Conservation (phyloP, 64 coral and sea anemone species). For the Astreopora myriophthalma region DNA sequence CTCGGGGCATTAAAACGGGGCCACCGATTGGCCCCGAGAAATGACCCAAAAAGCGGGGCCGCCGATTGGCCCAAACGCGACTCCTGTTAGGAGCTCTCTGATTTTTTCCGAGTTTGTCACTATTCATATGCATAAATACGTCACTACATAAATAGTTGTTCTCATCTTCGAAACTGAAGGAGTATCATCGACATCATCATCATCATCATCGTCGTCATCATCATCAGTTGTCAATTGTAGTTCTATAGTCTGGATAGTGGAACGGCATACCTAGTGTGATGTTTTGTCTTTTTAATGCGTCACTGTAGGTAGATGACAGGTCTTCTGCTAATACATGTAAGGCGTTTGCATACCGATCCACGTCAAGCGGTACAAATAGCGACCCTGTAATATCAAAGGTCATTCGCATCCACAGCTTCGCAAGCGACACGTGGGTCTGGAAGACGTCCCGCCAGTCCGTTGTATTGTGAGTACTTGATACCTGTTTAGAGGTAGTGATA, state of each 20-base stretch:
- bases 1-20: no score
- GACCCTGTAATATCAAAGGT: constrained; percentile 60
- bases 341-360: constrained; percentile 29
- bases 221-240: no score
- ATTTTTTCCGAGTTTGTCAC: no score
- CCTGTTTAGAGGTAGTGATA: not conserved
- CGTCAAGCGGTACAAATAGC: constrained; percentile 34
- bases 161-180: no score
- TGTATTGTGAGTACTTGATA: not conserved
- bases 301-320: not conserved
- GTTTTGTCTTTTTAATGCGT: constrained; percentile 8
- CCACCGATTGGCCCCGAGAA: no score
- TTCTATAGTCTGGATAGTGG: not conserved
- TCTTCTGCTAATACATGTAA: constrained; percentile 16
- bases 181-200: no score
- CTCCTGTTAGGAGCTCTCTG: no score
- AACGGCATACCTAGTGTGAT: constrained; percentile 48
- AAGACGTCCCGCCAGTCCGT: not conserved
- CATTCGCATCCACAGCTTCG: constrained; percentile 59
- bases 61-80: no score
- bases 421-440: constrained; percentile 21
- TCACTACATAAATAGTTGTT: no score
- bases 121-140: no score
- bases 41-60: no score
- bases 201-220: no score